Conservation (phyloP, 2,888 invertebrate genomes). For the Leptarthrus brevirostris region DNA sequence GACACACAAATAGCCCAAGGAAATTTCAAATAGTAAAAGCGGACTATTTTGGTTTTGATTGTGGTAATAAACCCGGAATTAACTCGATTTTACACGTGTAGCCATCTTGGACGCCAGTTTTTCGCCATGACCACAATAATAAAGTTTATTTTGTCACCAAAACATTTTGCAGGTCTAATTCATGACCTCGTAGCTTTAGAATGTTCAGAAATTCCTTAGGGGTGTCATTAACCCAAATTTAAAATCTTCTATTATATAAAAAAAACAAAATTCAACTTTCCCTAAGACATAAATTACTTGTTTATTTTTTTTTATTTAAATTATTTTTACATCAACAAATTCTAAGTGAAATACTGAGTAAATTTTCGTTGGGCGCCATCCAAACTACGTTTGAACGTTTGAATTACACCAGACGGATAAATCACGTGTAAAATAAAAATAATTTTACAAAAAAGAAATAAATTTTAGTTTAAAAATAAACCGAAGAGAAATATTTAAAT, state of each 20-base stretch:
- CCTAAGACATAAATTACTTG: not conserved
- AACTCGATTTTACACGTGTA: not conserved
- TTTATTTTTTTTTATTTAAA: not conserved
- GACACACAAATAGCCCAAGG: no score
- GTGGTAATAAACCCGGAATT: no score
- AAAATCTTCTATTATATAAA: constrained; percentile 6
- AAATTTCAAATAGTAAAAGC: no score
- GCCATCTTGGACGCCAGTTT: not conserved
- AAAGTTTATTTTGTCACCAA: constrained; percentile 6
- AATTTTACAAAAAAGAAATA: no score
- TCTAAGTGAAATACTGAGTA: not conserved
- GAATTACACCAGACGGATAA: constrained; percentile 9
- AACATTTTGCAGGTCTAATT: not conserved
- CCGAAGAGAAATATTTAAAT: no score
- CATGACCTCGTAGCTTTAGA: not conserved
- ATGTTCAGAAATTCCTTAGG: constrained; percentile 9
- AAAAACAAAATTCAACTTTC: not conserved
- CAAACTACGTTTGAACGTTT: constrained; percentile 8
- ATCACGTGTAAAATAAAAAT: not conserved
- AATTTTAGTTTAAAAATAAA: no score
- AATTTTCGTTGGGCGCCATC: not conserved
- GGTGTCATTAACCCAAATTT: constrained; percentile 30
- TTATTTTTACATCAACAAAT: not conserved
- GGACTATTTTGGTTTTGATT: no score
- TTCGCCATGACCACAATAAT: not conserved